These are phyloP conservation scores for Tortrix viridana DNA, from an alignment of 2,888 invertebrate genomes.

Conservation along the genomic window DNA sequence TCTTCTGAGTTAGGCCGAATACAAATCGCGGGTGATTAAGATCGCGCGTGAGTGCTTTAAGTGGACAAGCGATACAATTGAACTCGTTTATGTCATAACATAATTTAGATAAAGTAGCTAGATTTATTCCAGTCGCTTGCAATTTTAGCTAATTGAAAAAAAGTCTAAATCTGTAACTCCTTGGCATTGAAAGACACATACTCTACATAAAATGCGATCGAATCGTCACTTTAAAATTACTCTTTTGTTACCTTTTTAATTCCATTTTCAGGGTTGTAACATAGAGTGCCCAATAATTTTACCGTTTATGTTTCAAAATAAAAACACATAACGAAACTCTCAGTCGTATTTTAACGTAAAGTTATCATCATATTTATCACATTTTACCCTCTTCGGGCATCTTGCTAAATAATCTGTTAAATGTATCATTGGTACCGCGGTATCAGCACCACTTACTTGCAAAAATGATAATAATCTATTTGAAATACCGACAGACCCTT, in stretches of 20 bases:
- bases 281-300: no score
- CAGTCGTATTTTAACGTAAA: no score
- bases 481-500: not conserved
- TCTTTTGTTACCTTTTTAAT: no score
- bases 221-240: no score
- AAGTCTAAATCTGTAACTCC: not conserved
- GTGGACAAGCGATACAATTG: conserved; percentile 23
- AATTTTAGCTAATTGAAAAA: not conserved
- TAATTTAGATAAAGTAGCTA: conserved; percentile 9
- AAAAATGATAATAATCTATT: conserved; percentile 2
- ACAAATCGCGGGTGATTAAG: conserved; percentile 11
- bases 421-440: not conserved
- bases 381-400: no score
- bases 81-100: conserved; percentile 13
- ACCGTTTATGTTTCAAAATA: no score
- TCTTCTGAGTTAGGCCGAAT: conserved; percentile 17
- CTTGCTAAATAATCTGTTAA: no score
- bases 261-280: no score
- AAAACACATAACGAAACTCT: no score
- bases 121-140: conserved; percentile 1
- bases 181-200: no score
- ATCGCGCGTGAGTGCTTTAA: no score
- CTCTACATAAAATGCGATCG: not conserved
- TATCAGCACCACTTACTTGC: not conserved
- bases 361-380: no score